These are phyloP conservation scores for Echinarachnius parma DNA, from an alignment of 53 echinoderm and acorn worm genomes.

Conservation along the genomic window DNA sequence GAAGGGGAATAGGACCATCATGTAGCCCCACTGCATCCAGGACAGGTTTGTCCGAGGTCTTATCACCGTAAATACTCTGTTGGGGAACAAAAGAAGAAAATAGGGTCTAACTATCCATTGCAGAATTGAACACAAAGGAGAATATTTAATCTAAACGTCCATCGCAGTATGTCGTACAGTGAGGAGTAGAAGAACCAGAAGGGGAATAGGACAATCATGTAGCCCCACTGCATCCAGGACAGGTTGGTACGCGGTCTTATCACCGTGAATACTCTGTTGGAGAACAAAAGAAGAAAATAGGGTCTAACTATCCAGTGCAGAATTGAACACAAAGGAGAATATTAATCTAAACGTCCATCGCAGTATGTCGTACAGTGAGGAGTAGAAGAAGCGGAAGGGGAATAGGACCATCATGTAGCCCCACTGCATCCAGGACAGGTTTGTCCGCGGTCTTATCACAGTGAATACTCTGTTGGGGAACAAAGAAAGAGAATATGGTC, in stretches of 20 bases:
- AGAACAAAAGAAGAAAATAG: not conserved
- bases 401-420: constrained; percentile 70
- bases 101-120: not conserved
- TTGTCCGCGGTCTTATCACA: constrained; percentile 59
- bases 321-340: no score
- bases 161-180: constrained; percentile 63
- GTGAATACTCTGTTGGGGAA: constrained; percentile 67
- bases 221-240: constrained; percentile 76
- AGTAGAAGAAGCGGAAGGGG: constrained; percentile 82
- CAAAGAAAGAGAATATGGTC: not conserved
- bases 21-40: constrained; percentile 79
- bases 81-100: not conserved
- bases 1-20: constrained; percentile 75
- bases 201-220: constrained; percentile 71
- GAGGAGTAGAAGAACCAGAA: constrained; percentile 83
- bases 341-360: constrained; percentile 64
- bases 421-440: constrained; percentile 70
- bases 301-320: no score
- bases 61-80: constrained; percentile 82
- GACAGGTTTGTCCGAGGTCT: constrained; percentile 52
- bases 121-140: no score
- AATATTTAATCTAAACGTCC: constrained; percentile 57
- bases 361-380: constrained; percentile 66
- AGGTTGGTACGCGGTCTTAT: constrained; percentile 51
- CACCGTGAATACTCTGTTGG: constrained; percentile 78